These are phyloP conservation scores for Beris chalybata DNA, from an alignment of 2,888 invertebrate genomes.

Conservation along the genomic window DNA sequence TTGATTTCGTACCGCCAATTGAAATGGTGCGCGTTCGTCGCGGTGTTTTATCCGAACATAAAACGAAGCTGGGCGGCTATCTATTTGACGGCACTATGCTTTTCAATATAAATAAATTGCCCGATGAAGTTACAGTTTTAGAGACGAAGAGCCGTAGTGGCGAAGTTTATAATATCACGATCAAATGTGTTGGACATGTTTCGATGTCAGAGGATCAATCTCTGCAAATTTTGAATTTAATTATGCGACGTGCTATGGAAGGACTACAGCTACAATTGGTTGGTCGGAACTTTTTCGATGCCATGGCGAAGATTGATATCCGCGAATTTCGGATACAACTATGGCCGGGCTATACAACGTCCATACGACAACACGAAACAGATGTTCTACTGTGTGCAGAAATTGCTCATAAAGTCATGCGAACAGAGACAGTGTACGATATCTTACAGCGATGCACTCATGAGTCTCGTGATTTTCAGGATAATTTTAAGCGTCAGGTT, in stretches of 20 bases:
- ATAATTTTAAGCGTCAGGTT: conserved; percentile 60
- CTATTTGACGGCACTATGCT: conserved; percentile 76
- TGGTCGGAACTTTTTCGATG: conserved; percentile 74
- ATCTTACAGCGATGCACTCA: conserved; percentile 61
- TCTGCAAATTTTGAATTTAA: conserved; percentile 77
- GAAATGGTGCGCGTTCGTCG: conserved; percentile 67
- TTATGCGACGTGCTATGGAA: conserved; percentile 64
- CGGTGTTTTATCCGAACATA: conserved; percentile 63
- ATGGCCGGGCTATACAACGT: conserved; percentile 83
- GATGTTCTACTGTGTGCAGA: conserved; percentile 77
- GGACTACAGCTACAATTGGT: conserved; percentile 68
- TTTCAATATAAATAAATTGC: conserved; percentile 64
- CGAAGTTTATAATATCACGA: conserved; percentile 59
- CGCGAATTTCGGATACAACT: conserved; percentile 69
- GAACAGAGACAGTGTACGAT: conserved; percentile 73
- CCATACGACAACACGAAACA: conserved; percentile 80
- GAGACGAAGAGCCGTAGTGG: conserved; percentile 62
- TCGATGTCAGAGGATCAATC: conserved; percentile 69
- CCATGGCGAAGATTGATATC: conserved; percentile 64
- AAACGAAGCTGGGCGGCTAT: conserved; percentile 64
- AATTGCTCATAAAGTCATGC: conserved; percentile 80
- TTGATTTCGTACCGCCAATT: conserved; percentile 72
- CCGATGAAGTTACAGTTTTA: conserved; percentile 63
- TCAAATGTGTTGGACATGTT: conserved; percentile 66
- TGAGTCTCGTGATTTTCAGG: conserved; percentile 60